phyloP scores from a whole-genome alignment of 2,888 invertebrate species.

The Apodemia mormo region DNA sequence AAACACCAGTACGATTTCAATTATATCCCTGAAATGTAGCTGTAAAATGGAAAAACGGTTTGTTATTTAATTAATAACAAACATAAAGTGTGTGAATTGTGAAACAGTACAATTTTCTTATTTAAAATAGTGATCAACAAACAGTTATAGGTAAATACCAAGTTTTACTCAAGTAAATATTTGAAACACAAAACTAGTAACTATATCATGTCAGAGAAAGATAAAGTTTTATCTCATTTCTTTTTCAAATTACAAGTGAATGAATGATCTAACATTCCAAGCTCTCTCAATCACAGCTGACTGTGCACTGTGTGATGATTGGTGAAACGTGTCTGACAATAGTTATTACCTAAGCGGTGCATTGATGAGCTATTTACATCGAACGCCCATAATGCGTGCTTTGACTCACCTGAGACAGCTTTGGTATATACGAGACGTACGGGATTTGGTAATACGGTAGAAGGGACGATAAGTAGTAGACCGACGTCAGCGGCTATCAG shows the following conservation, averaged over 20 bases:
- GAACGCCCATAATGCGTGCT: conserved; percentile 27
- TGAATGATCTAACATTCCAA: conserved; percentile 1
- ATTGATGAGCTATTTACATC: conserved; percentile 34
- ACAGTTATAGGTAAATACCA: too few relatives aligned
- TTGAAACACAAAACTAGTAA: too few relatives aligned
- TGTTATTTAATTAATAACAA: too few relatives aligned
- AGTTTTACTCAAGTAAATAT: too few relatives aligned
- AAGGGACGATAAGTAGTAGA: conserved; percentile 68
- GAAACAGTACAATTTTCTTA: not conserved
- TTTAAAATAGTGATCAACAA: too few relatives aligned
- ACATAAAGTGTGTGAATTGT: too few relatives aligned
- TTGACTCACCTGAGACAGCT: conserved; percentile 71
- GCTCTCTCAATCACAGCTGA: not conserved
- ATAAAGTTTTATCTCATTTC: too few relatives aligned
- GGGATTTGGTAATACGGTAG: conserved; percentile 68
- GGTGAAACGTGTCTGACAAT: not conserved
- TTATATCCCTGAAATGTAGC: too few relatives aligned
- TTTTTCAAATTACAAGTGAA: not conserved
- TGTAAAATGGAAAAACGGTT: too few relatives aligned
- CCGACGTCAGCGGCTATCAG: conserved; percentile 68
- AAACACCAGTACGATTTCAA: too few relatives aligned
- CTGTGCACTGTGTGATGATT: conserved; percentile 12
- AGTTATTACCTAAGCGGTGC: conserved; percentile 28
- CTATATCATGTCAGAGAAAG: too few relatives aligned
- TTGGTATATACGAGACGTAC: conserved; percentile 69